These are phyloP conservation scores for Nebria ingens DNA, from an alignment of 1,140 invertebrate species.

Conservation along the genomic window DNA sequence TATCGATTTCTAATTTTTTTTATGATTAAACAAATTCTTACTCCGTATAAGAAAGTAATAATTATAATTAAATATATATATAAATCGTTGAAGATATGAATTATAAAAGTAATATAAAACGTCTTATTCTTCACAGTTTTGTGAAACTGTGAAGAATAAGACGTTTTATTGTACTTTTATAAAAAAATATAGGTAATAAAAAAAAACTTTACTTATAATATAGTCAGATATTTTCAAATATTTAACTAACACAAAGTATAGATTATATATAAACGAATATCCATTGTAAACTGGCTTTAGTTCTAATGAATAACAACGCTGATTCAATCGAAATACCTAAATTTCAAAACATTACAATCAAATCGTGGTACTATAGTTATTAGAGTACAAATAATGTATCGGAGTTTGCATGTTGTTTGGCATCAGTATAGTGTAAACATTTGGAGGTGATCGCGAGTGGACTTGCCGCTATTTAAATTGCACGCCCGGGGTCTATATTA, in stretches of 20 bases:
- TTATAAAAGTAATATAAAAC: slow-evolving; percentile 56
- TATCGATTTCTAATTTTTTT: too few relatives aligned
- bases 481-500: too few relatives aligned
- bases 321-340: too few relatives aligned
- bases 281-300: too few relatives aligned
- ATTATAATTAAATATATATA: slow-evolving; percentile 51
- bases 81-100: too few relatives aligned
- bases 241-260: slow-evolving; percentile 10
- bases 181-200: background rate
- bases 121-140: too few relatives aligned
- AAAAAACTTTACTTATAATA: background rate
- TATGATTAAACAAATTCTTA: too few relatives aligned
- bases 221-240: slow-evolving; percentile 6
- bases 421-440: background rate
- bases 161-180: too few relatives aligned
- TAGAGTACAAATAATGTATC: background rate
- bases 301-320: too few relatives aligned
- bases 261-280: too few relatives aligned
- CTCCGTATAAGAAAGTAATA: slow-evolving; percentile 64
- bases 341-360: background rate
- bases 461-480: too few relatives aligned
- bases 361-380: background rate
- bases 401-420: background rate
- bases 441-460: too few relatives aligned
- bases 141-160: slow-evolving; percentile 47